phyloP scores from a whole-genome alignment of 2,888 invertebrate genomes.

The Zele albiditarsus region DNA sequence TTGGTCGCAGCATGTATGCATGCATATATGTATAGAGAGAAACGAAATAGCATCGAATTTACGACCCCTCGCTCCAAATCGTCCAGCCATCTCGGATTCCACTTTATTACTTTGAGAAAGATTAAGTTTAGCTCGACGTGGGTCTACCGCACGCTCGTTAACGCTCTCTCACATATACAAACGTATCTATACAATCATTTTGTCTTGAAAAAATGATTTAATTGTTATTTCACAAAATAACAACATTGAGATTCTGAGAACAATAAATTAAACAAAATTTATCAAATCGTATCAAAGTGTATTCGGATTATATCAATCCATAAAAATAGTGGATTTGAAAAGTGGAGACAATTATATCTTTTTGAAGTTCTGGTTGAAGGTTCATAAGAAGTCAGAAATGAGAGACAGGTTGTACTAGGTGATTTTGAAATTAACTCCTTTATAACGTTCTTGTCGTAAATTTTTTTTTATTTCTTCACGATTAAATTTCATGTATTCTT shows the following conservation, averaged over 20 bases:
- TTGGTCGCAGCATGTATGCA: neutral
- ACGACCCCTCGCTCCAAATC: conserved; percentile 57
- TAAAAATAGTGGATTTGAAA: too few species aligned
- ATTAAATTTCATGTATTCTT: neutral
- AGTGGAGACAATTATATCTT: too few species aligned
- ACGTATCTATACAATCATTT: conserved; percentile 20
- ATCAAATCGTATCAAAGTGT: too few species aligned
- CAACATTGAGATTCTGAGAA: neutral
- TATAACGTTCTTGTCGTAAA: neutral
- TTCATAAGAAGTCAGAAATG: too few species aligned
- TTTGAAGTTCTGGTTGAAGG: too few species aligned
- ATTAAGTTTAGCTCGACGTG: conserved; percentile 47
- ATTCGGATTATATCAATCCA: too few species aligned
- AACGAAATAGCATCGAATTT: conserved; percentile 54
- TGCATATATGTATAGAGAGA: conserved; percentile 19
- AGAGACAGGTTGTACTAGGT: neutral
- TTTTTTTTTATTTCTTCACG: neutral
- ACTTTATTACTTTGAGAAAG: conserved; percentile 62
- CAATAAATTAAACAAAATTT: neutral
- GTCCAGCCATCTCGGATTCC: conserved; percentile 59
- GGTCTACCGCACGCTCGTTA: conserved; percentile 44
- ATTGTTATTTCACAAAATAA: neutral
- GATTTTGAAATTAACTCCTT: neutral
- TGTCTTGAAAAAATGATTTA: neutral
- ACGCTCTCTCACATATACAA: conserved; percentile 37